These are phyloP conservation scores for Urocolius indicus DNA, from an alignment of 2,113 vertebrate genomes.

Conservation along the genomic window DNA sequence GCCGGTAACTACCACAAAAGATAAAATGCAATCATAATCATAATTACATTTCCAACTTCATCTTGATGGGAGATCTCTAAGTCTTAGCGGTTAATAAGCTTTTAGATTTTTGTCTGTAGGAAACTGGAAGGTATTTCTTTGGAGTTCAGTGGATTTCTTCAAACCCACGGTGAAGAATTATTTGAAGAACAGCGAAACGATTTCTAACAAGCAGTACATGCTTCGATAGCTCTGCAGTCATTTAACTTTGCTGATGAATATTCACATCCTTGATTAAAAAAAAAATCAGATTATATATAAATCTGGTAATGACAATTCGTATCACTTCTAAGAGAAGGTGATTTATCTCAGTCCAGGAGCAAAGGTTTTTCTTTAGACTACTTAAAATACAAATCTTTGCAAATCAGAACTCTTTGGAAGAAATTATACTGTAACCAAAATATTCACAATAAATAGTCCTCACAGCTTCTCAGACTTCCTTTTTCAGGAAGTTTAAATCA, in stretches of 20 bases:
- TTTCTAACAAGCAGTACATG: slow-evolving; percentile 14
- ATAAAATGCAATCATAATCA: background rate
- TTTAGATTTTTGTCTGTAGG: background rate
- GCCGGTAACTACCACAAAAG: background rate
- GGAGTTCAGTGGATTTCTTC: background rate
- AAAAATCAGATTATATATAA: slow-evolving; percentile 37
- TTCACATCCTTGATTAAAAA: slow-evolving; percentile 27
- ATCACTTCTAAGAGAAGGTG: slow-evolving; percentile 13
- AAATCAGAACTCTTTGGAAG: slow-evolving; percentile 14
- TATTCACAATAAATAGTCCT: background rate
- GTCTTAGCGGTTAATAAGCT: background rate
- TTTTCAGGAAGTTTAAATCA: background rate
- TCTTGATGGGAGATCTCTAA: background rate
- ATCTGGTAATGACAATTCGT: slow-evolving; percentile 45
- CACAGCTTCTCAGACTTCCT: background rate
- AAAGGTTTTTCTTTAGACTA: background rate
- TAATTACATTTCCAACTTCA: background rate
- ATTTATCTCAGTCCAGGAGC: slow-evolving; percentile 4
- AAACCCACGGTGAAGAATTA: background rate
- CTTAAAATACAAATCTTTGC: background rate
- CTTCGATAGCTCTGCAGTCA: background rate
- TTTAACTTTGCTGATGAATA: slow-evolving; percentile 41
- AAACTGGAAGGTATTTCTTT: slow-evolving; percentile 7
- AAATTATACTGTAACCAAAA: background rate
- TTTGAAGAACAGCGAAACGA: slow-evolving; percentile 9